A percentile compares a stretch with the other conserved stretches of the same genome.
Conservation (phyloP, 1,140 invertebrate species). For the Scylla paramamosain region DNA sequence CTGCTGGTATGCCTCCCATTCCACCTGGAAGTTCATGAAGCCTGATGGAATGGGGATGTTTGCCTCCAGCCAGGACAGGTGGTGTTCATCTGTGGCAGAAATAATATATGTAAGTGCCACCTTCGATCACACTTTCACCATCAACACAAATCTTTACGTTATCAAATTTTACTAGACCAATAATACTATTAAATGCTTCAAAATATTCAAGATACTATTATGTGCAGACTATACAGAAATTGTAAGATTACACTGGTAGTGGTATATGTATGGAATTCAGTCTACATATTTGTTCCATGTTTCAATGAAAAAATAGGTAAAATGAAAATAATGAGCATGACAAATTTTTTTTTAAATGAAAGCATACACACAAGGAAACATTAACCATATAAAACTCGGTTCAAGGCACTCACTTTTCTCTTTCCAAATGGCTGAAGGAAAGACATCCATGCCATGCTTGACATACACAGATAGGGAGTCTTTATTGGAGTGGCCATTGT, state of each 20-base stretch:
- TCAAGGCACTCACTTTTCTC: slow-evolving; percentile 45
- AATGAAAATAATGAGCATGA: too few species aligned
- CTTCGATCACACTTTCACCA: too few species aligned
- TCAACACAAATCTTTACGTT: too few species aligned
- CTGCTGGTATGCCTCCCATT: slow-evolving; percentile 47
- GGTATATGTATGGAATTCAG: too few species aligned
- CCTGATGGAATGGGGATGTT: slow-evolving; percentile 57
- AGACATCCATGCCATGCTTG: slow-evolving; percentile 13
- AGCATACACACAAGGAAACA: neutral
- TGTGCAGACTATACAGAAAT: too few species aligned
- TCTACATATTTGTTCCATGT: too few species aligned
- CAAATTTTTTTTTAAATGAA: too few species aligned
- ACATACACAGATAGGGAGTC: slow-evolving; percentile 47
- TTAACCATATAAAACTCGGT: neutral
- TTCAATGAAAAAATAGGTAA: too few species aligned
- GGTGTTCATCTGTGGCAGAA: slow-evolving; percentile 17
- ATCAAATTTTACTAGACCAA: too few species aligned
- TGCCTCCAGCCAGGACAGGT: slow-evolving; percentile 49
- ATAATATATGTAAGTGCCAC: neutral
- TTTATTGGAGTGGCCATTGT: slow-evolving; percentile 53
- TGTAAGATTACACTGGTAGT: too few species aligned
- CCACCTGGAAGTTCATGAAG: neutral
- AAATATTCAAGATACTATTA: too few species aligned
- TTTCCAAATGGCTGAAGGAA: slow-evolving; percentile 34
- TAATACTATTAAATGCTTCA: too few species aligned